Evolutionary conservation across 1,140 invertebrate genomes (phyloP).

Genomic region (Cydia pomonella): DNA sequence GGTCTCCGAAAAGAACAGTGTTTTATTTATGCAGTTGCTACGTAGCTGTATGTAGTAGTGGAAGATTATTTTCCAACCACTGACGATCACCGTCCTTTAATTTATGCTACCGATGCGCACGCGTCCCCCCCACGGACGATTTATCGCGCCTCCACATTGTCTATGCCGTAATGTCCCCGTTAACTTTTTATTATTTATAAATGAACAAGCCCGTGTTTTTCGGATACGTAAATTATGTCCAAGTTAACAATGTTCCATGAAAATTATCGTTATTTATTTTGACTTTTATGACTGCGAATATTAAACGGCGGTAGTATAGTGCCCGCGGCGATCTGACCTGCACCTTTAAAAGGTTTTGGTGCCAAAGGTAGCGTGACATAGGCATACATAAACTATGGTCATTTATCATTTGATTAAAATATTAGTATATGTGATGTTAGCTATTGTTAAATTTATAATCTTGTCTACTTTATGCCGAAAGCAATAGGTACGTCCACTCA

Average conservation of each 20-base stretch:
- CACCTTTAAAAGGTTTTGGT: conserved; percentile 11
- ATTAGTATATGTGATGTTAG: neutral
- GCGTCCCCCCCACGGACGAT: conserved; percentile 36
- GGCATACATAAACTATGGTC: neutral
- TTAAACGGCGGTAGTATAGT: neutral
- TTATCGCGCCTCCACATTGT: conserved; percentile 40
- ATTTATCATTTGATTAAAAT: neutral
- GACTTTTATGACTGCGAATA: conserved; percentile 33
- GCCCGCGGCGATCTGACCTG: conserved; percentile 20
- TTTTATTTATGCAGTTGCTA: too few relatives aligned
- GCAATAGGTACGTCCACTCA: too few relatives aligned
- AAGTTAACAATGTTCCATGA: conserved; percentile 26
- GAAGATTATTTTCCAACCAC: neutral
- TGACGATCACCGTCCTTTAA: conserved; percentile 20
- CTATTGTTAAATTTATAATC: neutral
- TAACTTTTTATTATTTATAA: conserved; percentile 43
- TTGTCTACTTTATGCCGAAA: too few relatives aligned
- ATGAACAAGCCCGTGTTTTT: conserved; percentile 32
- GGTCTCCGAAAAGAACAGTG: too few relatives aligned
- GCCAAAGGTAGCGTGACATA: conserved; percentile 13
- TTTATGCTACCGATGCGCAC: conserved; percentile 35
- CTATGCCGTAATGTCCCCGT: conserved; percentile 40
- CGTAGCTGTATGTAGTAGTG: too few relatives aligned
- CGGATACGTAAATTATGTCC: conserved; percentile 20
- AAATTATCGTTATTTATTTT: conserved; percentile 29